A percentile compares a stretch with the other conserved stretches of the same genome.
Evolutionary conservation across 2,113 vertebrate species (phyloP).

Genomic region (Macaca mulatta): DNA sequence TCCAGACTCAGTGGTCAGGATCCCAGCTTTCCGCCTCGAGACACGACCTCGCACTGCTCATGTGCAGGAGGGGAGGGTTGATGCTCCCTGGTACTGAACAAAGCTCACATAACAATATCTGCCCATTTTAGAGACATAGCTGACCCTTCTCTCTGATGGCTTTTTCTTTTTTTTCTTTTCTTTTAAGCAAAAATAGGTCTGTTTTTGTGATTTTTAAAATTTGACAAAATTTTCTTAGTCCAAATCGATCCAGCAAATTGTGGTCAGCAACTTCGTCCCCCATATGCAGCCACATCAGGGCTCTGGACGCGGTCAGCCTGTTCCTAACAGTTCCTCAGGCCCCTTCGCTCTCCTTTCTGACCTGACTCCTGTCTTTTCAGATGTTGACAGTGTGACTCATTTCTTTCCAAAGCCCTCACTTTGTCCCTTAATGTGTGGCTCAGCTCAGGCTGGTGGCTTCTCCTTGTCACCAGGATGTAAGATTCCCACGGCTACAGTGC

Average conservation of each 20-base stretch:
- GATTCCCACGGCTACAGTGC: not conserved
- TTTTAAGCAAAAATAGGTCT: not conserved
- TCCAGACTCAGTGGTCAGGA: not conserved
- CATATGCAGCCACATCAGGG: not conserved
- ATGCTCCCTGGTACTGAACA: not conserved
- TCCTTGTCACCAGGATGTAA: not conserved
- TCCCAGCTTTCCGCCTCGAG: no score
- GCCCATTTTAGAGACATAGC: not conserved
- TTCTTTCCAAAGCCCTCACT: not conserved
- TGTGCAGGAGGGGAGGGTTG: not conserved
- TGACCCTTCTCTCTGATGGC: not conserved
- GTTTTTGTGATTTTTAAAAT: constrained; percentile 13
- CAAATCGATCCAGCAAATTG: not conserved
- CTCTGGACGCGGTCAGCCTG: not conserved
- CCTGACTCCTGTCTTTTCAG: not conserved
- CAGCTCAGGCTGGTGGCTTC: not conserved
- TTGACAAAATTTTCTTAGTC: not conserved
- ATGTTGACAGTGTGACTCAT: not conserved
- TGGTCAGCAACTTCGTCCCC: not conserved
- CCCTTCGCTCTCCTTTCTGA: not conserved
- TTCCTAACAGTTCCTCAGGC: not conserved
- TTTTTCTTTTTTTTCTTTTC: no score
- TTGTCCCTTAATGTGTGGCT: not conserved
- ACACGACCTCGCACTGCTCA: not conserved
- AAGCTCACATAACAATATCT: not conserved